Percentiles rank a stretch among this genome's conserved stretches.
These are phyloP conservation scores for Pteria penguin DNA, from an alignment of 2,888 invertebrate species.

Conservation along the genomic window DNA sequence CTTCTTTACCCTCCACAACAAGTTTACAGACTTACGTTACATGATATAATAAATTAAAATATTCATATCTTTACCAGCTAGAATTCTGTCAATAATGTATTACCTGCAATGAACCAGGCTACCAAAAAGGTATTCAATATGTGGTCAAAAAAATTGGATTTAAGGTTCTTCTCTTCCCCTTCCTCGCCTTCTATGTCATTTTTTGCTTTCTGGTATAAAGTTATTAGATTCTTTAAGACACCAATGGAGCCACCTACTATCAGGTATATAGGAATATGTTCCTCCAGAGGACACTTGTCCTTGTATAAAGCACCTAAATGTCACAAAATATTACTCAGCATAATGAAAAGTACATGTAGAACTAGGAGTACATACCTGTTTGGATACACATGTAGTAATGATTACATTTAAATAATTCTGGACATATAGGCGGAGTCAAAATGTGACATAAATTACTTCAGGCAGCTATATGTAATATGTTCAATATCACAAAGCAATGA, in stretches of 20 bases:
- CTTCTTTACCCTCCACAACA: background rate
- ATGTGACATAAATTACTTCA: too few species aligned
- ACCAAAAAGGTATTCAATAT: constrained; percentile 82
- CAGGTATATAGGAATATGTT: constrained; percentile 86
- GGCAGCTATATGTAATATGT: too few species aligned
- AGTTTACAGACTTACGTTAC: too few species aligned
- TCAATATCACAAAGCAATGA: too few species aligned
- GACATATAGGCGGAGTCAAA: too few species aligned
- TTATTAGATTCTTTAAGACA: constrained; percentile 84
- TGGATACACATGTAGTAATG: background rate
- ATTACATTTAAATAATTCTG: too few species aligned
- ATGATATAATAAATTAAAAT: too few species aligned
- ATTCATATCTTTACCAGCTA: too few species aligned
- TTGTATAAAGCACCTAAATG: constrained; percentile 83
- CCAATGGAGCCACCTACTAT: constrained; percentile 85
- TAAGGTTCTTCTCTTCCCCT: constrained; percentile 65
- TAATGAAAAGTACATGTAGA: background rate
- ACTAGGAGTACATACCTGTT: background rate
- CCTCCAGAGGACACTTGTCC: constrained; percentile 85
- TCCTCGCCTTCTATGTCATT: constrained; percentile 81
- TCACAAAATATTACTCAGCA: background rate
- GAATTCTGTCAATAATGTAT: constrained; percentile 41
- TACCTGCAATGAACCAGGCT: constrained; percentile 87
- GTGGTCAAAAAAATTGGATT: constrained; percentile 69
- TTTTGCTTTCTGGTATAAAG: constrained; percentile 83